Percentiles rank a stretch among this genome's conserved stretches.
Conservation (phyloP, 2,888 invertebrate genomes). For the Amphiduros pacificus region DNA sequence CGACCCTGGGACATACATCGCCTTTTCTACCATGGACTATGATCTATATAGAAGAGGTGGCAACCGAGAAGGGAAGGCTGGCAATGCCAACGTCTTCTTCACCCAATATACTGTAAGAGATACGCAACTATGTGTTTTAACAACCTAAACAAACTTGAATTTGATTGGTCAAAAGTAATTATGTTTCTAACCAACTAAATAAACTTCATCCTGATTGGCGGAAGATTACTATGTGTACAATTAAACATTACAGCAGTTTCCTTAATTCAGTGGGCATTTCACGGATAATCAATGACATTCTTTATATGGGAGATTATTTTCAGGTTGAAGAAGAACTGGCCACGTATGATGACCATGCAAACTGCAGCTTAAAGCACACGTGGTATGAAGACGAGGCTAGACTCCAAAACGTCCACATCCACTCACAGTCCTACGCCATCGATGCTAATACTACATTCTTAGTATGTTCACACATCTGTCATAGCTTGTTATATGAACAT, state of each 20-base stretch:
- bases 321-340: constrained; percentile 55
- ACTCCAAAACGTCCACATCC: constrained; percentile 59
- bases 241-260: too few relatives aligned
- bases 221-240: too few relatives aligned
- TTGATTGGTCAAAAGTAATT: too few relatives aligned
- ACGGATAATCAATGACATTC: too few relatives aligned
- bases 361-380: constrained; percentile 49
- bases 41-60: constrained; percentile 15
- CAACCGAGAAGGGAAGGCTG: constrained; percentile 1
- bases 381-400: constrained; percentile 49
- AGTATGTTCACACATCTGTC: too few relatives aligned
- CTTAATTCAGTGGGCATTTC: too few relatives aligned
- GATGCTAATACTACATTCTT: constrained; percentile 88
- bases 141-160: too few relatives aligned
- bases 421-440: constrained; percentile 86
- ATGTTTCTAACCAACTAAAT: too few relatives aligned
- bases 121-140: too few relatives aligned
- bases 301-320: too few relatives aligned
- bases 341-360: constrained; percentile 50
- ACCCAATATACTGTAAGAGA: constrained; percentile 4
- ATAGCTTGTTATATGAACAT: too few relatives aligned
- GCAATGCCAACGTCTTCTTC: constrained; percentile 11
- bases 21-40: constrained; percentile 16
- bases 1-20: constrained; percentile 88
- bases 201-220: too few relatives aligned